A percentile compares a stretch with the other conserved stretches of the same genome.
These are phyloP conservation scores for Dunckerocampus dactyliophorus DNA, from an alignment of 2,113 vertebrate genomes.

Conservation along the genomic window DNA sequence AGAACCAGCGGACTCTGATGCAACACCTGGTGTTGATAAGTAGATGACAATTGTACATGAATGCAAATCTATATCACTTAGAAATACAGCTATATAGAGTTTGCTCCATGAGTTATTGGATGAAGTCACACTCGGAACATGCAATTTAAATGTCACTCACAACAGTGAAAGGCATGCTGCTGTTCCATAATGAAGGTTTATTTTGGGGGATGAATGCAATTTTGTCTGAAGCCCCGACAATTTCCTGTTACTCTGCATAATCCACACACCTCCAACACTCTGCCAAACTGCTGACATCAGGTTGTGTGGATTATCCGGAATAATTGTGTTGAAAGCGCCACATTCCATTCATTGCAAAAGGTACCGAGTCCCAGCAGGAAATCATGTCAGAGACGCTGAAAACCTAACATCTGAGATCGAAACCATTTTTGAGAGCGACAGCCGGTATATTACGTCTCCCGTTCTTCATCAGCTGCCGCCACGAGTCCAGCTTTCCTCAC, in stretches of 20 bases:
- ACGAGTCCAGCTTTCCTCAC: not conserved
- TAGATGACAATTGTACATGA: no score
- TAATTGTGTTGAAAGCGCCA: constrained; percentile 1
- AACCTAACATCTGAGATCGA: not conserved
- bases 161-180: not conserved
- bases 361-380: not conserved
- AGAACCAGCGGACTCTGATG: no score
- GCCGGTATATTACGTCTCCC: not conserved
- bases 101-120: no score
- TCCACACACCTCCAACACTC: not conserved
- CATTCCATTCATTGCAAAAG: not conserved
- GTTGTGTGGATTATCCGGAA: not conserved
- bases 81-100: no score
- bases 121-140: no score
- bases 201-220: not conserved
- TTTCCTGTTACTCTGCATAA: not conserved
- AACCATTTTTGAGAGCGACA: not conserved
- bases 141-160: no score
- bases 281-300: constrained; percentile 5
- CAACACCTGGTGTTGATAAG: no score
- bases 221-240: not conserved
- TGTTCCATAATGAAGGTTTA: constrained; percentile 1
- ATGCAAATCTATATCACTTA: no score
- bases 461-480: constrained; percentile 8
- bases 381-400: not conserved